Base-by-base conservation (phyloP, 2,797 vertebrate species). In the Paratrypauchen microcephalus region DNA sequence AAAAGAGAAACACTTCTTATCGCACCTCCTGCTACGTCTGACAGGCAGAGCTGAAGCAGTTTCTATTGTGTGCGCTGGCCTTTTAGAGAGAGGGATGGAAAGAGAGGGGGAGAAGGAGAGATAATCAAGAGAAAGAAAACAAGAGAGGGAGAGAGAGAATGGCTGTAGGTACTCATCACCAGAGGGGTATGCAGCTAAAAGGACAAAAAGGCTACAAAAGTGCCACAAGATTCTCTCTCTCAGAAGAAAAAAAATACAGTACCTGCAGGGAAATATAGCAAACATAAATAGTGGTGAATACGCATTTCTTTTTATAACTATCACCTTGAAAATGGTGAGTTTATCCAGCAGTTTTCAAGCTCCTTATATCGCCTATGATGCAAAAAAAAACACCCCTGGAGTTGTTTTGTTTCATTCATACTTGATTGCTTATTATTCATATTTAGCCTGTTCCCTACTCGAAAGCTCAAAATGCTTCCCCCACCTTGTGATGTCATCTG, bases 191-290 rank as follows among this genome's bases (percentile, higher is more conserved):
- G 61, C 36, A 80, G 80, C 72, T 79, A 67, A 86, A 80, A 83
- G 78, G 80, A 74, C 81, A 86, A 83, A 86, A 74, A 83, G 71
- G 59, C 63, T 70, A 48, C n/a, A 66, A 69, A 82, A 12, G 68
- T 71, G 66, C 23, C 55, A 64, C 45, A 71, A 45, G 62, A 54
- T n/a, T n/a, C n/a, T 32, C 18, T 50, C 26, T 28, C 57, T 66
- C 60, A 32, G 62, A 36, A 45, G 41, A 45, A 45, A 45, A 45
- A 41, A 15, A 45, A 15, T 21, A 62, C 19, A 21, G 11, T 15
- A 63, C 19, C 61, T 16, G 21, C 39, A 63, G 61, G 23, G 36
- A 15, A 16, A 47, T 47, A 24, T 24, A 12, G 59, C n/a, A 41
- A 30, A n/a, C 24, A 57, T 57, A 59, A 59, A 32, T n/a, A 36